These are phyloP conservation scores for Pelvicachromis taeniatus DNA, from an alignment of 2,113 vertebrate genomes.

Conservation along the genomic window DNA sequence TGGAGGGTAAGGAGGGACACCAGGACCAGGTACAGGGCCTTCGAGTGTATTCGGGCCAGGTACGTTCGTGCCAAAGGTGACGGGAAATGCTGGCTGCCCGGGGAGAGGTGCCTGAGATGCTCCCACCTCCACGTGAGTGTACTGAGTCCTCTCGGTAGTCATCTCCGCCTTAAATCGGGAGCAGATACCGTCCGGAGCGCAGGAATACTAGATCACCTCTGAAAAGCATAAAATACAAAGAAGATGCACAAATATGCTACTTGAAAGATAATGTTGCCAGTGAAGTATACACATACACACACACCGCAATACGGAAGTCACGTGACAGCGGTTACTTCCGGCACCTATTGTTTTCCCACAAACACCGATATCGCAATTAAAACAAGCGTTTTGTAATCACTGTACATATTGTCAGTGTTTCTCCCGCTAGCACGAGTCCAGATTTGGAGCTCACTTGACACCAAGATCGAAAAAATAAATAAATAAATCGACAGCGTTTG, in stretches of 20 bases:
- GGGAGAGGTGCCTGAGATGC: neutral
- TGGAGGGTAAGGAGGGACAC: constrained; percentile 38
- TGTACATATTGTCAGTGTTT: neutral
- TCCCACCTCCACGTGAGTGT: neutral
- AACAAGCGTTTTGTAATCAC: neutral
- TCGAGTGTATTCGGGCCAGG: neutral
- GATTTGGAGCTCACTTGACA: accelerated
- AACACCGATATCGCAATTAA: neutral
- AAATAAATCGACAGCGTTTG: neutral
- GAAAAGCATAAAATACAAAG: neutral
- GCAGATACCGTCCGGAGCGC: neutral
- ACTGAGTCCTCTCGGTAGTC: constrained; percentile 40
- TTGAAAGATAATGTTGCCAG: neutral
- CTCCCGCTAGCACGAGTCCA: neutral
- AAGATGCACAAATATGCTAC: neutral
- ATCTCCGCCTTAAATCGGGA: constrained; percentile 17
- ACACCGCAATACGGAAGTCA: neutral
- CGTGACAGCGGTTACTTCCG: constrained; percentile 3
- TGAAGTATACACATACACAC: neutral
- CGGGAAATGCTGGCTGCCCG: constrained; percentile 10
- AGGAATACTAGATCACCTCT: neutral
- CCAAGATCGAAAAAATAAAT: neutral
- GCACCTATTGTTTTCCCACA: neutral
- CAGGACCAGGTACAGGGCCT: constrained; percentile 1
- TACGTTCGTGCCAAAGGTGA: constrained; percentile 7